Conservation (phyloP, 2,888 invertebrate genomes). For the Aelia acuminata region DNA sequence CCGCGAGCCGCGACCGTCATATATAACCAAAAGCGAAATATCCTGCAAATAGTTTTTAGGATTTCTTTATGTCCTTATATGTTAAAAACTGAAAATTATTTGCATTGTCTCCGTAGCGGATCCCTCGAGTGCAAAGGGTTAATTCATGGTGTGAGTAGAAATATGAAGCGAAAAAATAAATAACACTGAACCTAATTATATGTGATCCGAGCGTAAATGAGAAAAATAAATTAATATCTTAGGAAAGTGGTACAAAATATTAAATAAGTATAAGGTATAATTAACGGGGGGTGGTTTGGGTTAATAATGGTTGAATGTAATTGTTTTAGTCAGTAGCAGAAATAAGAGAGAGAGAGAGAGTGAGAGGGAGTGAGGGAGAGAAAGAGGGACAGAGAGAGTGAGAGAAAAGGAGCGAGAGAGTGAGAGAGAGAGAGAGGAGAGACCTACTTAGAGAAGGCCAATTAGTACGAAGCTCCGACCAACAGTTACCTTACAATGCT, state of each 20-base stretch:
- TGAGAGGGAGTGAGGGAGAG: neutral
- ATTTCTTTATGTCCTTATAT: too few relatives aligned
- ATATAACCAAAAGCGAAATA: too few relatives aligned
- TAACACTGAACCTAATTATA: too few relatives aligned
- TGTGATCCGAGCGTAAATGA: too few relatives aligned
- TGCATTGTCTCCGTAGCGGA: too few relatives aligned
- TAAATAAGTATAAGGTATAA: neutral
- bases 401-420: neutral
- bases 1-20: too few relatives aligned
- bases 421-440: neutral
- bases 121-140: too few relatives aligned
- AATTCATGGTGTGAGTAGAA: too few relatives aligned
- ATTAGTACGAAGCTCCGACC: conserved; percentile 13
- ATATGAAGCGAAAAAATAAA: too few relatives aligned
- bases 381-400: neutral
- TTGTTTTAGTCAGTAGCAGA: neutral
- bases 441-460: neutral
- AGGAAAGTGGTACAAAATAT: too few relatives aligned
- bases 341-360: neutral
- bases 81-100: too few relatives aligned
- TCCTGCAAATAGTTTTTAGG: too few relatives aligned
- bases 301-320: conserved; percentile 36
- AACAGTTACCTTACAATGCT: conserved; percentile 58
- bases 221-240: neutral
- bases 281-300: neutral